Evolutionary conservation across 2,797 vertebrate species (phyloP).

Genomic region (Helicolenus hilgendorfi): DNA sequence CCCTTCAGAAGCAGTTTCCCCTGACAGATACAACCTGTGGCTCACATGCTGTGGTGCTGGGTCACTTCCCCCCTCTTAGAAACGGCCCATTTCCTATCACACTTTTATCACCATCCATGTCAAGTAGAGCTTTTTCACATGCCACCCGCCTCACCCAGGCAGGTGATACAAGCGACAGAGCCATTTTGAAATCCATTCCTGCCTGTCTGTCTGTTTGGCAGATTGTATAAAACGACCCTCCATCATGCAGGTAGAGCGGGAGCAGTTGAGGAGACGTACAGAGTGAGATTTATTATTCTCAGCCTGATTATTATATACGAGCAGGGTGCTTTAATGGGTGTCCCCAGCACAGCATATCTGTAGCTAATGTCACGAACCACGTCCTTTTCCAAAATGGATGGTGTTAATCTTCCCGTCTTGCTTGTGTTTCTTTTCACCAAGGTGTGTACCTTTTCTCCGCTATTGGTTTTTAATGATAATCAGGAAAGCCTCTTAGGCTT

Average conservation of each 20-base stretch:
- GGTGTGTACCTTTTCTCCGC: neutral
- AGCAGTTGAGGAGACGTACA: neutral
- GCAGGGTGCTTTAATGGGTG: neutral
- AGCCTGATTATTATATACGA: slow-evolving; percentile 5
- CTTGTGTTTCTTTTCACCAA: neutral
- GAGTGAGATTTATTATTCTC: slow-evolving; percentile 51
- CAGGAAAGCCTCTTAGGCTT: neutral
- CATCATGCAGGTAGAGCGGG: slow-evolving; percentile 17
- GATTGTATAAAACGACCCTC: slow-evolving; percentile 18
- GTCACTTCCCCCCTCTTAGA: slow-evolving; percentile 42
- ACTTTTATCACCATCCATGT: slow-evolving; percentile 68
- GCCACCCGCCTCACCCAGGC: slow-evolving; percentile 7
- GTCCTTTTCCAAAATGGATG: neutral
- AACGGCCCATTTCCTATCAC: slow-evolving; percentile 21
- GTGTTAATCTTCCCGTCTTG: neutral
- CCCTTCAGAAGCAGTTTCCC: neutral
- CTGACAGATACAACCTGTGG: neutral
- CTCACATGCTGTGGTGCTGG: slow-evolving; percentile 8
- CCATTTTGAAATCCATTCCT: slow-evolving; percentile 40
- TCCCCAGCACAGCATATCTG: neutral
- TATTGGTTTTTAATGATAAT: neutral
- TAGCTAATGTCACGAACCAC: neutral
- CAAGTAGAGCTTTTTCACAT: slow-evolving; percentile 70
- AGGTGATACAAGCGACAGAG: slow-evolving; percentile 42
- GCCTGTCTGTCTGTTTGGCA: neutral